Evolutionary conservation across 1,140 invertebrate genomes (phyloP).

Genomic region (Drosophila nasuta): DNA sequence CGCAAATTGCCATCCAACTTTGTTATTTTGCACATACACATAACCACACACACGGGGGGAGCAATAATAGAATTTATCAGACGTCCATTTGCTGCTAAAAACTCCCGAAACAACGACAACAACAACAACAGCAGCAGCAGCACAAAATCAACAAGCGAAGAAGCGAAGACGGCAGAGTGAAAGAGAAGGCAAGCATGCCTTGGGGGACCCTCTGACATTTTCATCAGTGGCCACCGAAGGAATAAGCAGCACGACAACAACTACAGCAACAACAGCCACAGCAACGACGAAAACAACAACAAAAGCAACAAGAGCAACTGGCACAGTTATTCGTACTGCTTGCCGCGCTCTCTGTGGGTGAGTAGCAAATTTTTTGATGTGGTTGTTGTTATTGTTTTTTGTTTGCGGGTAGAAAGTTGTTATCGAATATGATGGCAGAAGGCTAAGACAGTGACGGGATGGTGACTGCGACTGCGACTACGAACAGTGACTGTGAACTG

Average conservation of each 20-base stretch:
- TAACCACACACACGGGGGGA: constrained; percentile 24
- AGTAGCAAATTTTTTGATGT: constrained; percentile 45
- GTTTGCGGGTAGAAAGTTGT: constrained; percentile 73
- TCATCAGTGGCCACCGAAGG: constrained; percentile 61
- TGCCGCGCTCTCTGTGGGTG: constrained; percentile 66
- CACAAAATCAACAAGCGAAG: constrained; percentile 32
- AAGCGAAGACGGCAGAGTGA: background rate
- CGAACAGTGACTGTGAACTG: no score
- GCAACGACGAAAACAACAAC: constrained; percentile 39
- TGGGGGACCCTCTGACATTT: constrained; percentile 80
- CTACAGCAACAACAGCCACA: constrained; percentile 38
- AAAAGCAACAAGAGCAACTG: constrained; percentile 50
- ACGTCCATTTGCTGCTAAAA: constrained; percentile 40
- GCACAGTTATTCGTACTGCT: constrained; percentile 67
- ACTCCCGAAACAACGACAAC: constrained; percentile 29
- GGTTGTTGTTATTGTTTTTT: constrained; percentile 20
- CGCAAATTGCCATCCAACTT: constrained; percentile 69
- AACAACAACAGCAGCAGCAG: background rate
- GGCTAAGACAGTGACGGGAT: constrained; percentile 16
- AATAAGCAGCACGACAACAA: constrained; percentile 43
- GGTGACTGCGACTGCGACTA: no score
- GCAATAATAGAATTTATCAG: constrained; percentile 71
- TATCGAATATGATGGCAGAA: constrained; percentile 70
- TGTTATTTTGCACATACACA: constrained; percentile 24
- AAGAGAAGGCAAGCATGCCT: constrained; percentile 56